Evolutionary conservation across 2,888 invertebrate species (phyloP), one percentile per base, ranked within the genome.

Genomic region (Atethmia centrago): DNA sequence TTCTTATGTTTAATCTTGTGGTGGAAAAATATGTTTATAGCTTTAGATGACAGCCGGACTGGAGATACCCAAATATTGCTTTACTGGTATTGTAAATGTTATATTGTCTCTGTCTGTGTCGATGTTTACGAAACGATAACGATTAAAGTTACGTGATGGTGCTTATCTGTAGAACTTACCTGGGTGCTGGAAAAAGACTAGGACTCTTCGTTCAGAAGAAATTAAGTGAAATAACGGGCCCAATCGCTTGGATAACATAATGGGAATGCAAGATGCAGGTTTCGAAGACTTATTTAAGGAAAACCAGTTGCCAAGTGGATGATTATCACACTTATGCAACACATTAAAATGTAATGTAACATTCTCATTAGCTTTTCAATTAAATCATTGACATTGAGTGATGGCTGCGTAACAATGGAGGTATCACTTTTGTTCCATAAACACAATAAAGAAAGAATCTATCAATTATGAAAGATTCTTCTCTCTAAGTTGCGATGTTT

Each of bases 391-490:
- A 63, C 61, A 62, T 77, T 61, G 51, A 66, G 31, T 63, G 19
- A 55, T 62, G 56, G 2, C 31, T 36, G 16, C 36, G 51, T 25
- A 68, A 78, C 56, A 79, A 67, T 55, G 58, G 28, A 45, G n/a
- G 28, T 28, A 59, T 47, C 42, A 49, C 31, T 63, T 65, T 65
- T 47, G 61, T 78, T 66, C 31, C 40, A 42, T 42, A 58, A 1
- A 55, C 53, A 82, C 71, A 59, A n/a, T n/a, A n/a, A n/a, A n/a
- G n/a, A n/a, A n/a, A n/a, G n/a, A n/a, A n/a, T 28, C 56, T 58
- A 56, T 40, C 53, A 47, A 75, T 79, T 61, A 53, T 79, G 25
- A 31, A n/a, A n/a, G n/a, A 47, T 61, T 47, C 31, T 77, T 58
- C 28, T 71, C 45, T 53, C 16, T n/a, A n/a, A n/a, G 45, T 16